Evolutionary conservation across 2,113 vertebrate genomes (phyloP), one percentile per base, ranked within the genome.

Genomic region (Ochotona princeps): DNA sequence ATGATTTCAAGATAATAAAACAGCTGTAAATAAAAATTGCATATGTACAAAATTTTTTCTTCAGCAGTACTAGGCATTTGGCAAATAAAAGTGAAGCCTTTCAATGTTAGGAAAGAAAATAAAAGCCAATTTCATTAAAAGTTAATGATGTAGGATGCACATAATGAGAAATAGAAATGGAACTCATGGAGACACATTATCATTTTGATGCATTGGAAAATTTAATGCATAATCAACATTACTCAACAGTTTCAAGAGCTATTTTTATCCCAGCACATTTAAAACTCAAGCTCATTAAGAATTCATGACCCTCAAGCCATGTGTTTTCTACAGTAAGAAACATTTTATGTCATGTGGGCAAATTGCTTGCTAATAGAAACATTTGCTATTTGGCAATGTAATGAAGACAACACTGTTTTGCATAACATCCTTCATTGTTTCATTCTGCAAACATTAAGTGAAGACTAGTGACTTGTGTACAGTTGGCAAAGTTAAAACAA

Each of bases 121-220:
- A 78, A 90, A 97, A 95, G 47, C 13, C 89, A 93, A 38, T 92
- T 76, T 96, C 67, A 97, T 97, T 97, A 96, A 97, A 97, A 97
- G 72, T 96, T 97, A 97, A 97, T 90, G 96, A 87, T 91, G 38
- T 83, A 94, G 35, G 82, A 93, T 95, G 67, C 87, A 97, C 69
- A 87, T 96, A 95, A 97, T 93, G 96, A 93, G 74, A 97, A 96
- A 95, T 93, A 96, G 84, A 93, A 93, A 91, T 73, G 89, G 87
- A 95, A 97, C 96, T 93, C 94, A 95, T 93, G 96, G 84, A 97
- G 89, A 96, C 92, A 95, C 92, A 96, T 96, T 96, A 97, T 96
- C 86, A 72, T 98, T 94, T 81, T 75, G 92, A 97, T 26, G 76
- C 94, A 96, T 1, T 0, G 51, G 65, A 97, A 87, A 78, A 84